Conservation (phyloP, 2,888 invertebrate species). For the Leucozona laternaria region DNA sequence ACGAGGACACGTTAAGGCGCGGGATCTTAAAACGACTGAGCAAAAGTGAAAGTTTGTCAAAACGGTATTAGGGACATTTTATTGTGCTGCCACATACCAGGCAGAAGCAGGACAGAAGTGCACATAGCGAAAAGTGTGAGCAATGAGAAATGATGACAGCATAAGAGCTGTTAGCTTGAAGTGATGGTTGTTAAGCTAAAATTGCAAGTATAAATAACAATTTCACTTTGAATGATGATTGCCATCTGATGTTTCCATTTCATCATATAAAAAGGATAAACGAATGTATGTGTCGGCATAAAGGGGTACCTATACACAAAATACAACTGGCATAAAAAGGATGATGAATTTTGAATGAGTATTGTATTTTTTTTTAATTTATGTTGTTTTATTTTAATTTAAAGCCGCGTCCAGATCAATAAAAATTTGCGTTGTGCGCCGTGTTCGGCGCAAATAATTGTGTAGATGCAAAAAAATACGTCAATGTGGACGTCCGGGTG, state of each 20-base stretch:
- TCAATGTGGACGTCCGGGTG: too few species aligned
- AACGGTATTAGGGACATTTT: constrained; percentile 66
- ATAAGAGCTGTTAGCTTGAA: constrained; percentile 61
- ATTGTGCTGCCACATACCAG: too few species aligned
- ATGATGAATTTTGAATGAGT: constrained; percentile 10
- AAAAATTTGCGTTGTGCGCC: too few species aligned
- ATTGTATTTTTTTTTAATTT: too few species aligned
- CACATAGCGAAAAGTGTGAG: constrained; percentile 21
- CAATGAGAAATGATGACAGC: constrained; percentile 63
- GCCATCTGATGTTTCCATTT: constrained; percentile 30
- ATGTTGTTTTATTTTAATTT: too few species aligned
- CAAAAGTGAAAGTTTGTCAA: constrained; percentile 56
- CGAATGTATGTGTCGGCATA: background rate
- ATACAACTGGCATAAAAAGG: background rate
- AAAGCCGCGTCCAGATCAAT: too few species aligned
- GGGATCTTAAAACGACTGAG: constrained; percentile 24
- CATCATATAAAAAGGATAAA: constrained; percentile 21
- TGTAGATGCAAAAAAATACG: too few species aligned
- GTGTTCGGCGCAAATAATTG: too few species aligned
- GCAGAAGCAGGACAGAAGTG: constrained; percentile 1
- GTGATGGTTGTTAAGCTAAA: constrained; percentile 47
- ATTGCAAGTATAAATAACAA: constrained; percentile 63
- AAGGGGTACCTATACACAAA: too few species aligned
- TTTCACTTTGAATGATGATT: constrained; percentile 61
- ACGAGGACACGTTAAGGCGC: background rate